These are phyloP conservation scores for Thelaira solivaga DNA, from an alignment of 2,888 invertebrate genomes.

Conservation along the genomic window DNA sequence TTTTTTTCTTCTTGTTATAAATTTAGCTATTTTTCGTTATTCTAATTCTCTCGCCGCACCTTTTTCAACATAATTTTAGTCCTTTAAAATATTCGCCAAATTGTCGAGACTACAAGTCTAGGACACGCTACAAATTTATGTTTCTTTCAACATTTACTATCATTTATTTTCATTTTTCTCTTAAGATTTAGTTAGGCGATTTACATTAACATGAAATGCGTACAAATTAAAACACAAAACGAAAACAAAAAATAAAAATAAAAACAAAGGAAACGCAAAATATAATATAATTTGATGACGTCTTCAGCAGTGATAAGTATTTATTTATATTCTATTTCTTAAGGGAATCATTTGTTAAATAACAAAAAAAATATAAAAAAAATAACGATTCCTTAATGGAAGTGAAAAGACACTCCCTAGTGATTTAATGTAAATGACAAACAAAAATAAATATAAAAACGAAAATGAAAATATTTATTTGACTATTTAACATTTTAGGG, in stretches of 20 bases:
- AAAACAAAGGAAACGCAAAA: background rate
- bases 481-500: too few relatives aligned
- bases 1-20: too few relatives aligned
- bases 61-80: slow-evolving; percentile 21
- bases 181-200: too few relatives aligned
- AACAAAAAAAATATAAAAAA: background rate
- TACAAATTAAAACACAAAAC: too few relatives aligned
- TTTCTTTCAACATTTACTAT: background rate
- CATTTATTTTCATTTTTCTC: background rate
- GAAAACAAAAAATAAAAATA: background rate
- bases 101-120: slow-evolving; percentile 35
- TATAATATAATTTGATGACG: background rate
- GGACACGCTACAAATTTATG: slow-evolving; percentile 4
- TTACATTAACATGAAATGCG: too few relatives aligned
- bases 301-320: background rate
- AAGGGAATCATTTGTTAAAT: slow-evolving; percentile 10
- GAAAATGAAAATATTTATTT: too few relatives aligned
- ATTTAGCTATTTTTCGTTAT: too few relatives aligned
- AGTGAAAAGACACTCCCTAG: background rate
- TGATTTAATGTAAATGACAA: slow-evolving; percentile 18
- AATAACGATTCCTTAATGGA: background rate
- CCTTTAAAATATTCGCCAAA: slow-evolving; percentile 18
- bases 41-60: too few relatives aligned
- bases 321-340: too few relatives aligned
- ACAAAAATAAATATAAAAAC: too few relatives aligned